Evolutionary conservation across 2,888 invertebrate genomes (phyloP).

Genomic region (Agrotis exclamationis): DNA sequence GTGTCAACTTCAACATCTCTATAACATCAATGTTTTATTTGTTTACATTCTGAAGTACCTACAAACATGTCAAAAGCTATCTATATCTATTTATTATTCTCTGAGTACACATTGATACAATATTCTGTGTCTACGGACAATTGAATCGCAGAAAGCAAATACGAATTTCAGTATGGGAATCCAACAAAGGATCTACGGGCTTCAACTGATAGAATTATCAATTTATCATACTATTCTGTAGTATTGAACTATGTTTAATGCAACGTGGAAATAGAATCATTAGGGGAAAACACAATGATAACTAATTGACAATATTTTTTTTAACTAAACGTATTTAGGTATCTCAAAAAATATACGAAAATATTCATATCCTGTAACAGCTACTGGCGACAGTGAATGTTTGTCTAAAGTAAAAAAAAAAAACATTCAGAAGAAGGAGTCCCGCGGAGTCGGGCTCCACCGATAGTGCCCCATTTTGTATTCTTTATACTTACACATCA

Average conservation of each 20-base stretch:
- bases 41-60: too few relatives aligned
- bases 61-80: neutral
- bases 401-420: too few relatives aligned
- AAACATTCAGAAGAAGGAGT: too few relatives aligned
- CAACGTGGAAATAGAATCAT: neutral
- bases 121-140: slow-evolving; percentile 32
- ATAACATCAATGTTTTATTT: neutral
- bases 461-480: too few relatives aligned
- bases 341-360: too few relatives aligned
- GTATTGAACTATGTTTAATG: slow-evolving; percentile 10
- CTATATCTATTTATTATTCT: slow-evolving; percentile 9
- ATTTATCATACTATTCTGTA: slow-evolving; percentile 30
- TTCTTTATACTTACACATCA: too few relatives aligned
- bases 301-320: too few relatives aligned
- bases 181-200: slow-evolving; percentile 33
- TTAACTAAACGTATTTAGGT: too few relatives aligned
- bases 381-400: too few relatives aligned
- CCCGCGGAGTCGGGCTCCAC: too few relatives aligned
- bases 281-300: neutral
- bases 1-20: too few relatives aligned
- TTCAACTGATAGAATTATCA: slow-evolving; percentile 22
- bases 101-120: slow-evolving; percentile 8
- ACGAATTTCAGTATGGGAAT: slow-evolving; percentile 29
- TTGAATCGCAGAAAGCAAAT: slow-evolving; percentile 45
- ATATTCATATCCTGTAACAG: too few relatives aligned